Percentiles rank a stretch among this genome's conserved stretches.
phyloP scores from a whole-genome alignment of 2,888 invertebrate species.

The Drosophila pegasa region DNA sequence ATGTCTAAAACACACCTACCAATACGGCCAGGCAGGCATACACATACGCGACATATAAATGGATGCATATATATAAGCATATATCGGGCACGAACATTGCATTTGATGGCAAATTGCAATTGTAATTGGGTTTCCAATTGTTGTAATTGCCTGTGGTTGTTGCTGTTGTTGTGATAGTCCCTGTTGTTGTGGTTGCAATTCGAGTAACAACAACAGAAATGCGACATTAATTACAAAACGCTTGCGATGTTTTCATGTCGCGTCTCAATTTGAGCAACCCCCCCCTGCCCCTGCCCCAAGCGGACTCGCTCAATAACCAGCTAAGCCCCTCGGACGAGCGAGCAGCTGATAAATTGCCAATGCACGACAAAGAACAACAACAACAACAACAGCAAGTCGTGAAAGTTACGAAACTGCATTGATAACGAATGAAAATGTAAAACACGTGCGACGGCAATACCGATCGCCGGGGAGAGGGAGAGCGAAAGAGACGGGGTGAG shows the following conservation, averaged over 20 bases:
- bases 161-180: slow-evolving; percentile 19
- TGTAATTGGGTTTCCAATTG: slow-evolving; percentile 62
- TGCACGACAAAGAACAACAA: slow-evolving; percentile 58
- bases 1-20: slow-evolving; percentile 58
- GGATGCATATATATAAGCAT: neutral
- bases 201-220: slow-evolving; percentile 34
- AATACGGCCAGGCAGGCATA: no score
- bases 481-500: neutral
- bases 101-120: slow-evolving; percentile 67
- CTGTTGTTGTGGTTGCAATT: slow-evolving; percentile 30
- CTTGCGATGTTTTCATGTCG: slow-evolving; percentile 55
- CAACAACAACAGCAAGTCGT: slow-evolving; percentile 42
- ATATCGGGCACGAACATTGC: slow-evolving; percentile 69
- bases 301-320: neutral
- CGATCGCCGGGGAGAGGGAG: neutral
- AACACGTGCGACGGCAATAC: slow-evolving; percentile 16
- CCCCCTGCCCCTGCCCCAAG: neutral
- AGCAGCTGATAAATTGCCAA: slow-evolving; percentile 56
- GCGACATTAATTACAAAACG: slow-evolving; percentile 67
- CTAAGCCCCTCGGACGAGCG: neutral
- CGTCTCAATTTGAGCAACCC: slow-evolving; percentile 42
- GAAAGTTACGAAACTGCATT: slow-evolving; percentile 53
- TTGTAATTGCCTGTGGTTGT: slow-evolving; percentile 62
- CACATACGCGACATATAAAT: no score
- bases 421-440: slow-evolving; percentile 43